Evolutionary conservation across 2,797 vertebrate genomes (phyloP), one percentile per base, ranked within the genome.

Genomic region (Gadopsis marmoratus): DNA sequence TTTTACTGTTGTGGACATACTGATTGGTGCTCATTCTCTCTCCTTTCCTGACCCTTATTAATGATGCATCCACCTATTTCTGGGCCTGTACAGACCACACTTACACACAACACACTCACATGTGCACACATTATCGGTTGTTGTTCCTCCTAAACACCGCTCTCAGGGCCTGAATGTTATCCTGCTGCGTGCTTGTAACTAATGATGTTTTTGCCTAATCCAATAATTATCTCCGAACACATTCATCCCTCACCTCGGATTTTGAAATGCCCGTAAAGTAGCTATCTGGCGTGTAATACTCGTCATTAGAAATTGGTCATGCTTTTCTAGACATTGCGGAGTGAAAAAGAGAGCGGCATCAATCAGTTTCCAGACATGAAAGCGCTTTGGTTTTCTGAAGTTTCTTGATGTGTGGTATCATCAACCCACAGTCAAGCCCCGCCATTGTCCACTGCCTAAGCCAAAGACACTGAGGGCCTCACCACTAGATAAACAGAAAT

Each of bases 401-500:
- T 69, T 84, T 74, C 60, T 78, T 66, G 62, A 71, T 82, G 67
- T 85, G 75, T 74, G n/a, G 71, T 64, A 56, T 83, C 75, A 74
- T 82, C 64, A 72, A 21, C 56, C 59, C 75, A 59, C 63, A 60
- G 74, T 78, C 37, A 19, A 71, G 43, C 59, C 67, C 31, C 47
- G 70, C 79, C 12, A 59, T 84, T 88, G 82, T 88, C 76, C 71
- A 39, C 60, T 51, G 72, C 83, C 64, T 55, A 67, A 80, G 70
- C 56, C 74, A 73, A 74, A 79, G 79, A 88, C 78, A 81, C 76
- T 43, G 21, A 81, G 78, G 73, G 65, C 73, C 68, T 88, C 62
- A 65, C 48, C 69, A 48, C 53, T 11, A 81, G 73, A 86, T 63
- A 26, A 82, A 83, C 70, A 79, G 58, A 77, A 87, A 91, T 91